A percentile compares a stretch with the other conserved stretches of the same genome.
phyloP scores from a whole-genome alignment of 2,113 vertebrate species.

The Pteruthius melanotis region DNA sequence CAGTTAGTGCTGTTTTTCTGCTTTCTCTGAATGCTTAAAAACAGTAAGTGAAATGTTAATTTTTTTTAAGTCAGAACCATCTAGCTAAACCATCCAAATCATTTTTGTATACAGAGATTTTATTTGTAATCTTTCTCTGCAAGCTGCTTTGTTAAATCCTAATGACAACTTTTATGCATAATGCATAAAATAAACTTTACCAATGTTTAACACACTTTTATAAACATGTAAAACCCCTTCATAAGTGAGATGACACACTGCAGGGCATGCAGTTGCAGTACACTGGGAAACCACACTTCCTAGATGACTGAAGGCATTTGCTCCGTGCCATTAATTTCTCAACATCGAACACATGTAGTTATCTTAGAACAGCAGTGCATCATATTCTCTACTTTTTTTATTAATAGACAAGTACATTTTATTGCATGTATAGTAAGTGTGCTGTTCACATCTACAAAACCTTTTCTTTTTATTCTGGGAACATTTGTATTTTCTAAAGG shows the following conservation, averaged over 20 bases:
- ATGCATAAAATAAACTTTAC: conserved; percentile 81
- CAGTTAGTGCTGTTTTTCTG: conserved; percentile 27
- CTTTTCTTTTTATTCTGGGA: conserved; percentile 39
- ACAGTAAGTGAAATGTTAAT: conserved; percentile 66
- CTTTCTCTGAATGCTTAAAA: conserved; percentile 52
- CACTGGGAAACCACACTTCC: background rate
- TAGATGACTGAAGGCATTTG: conserved; percentile 41
- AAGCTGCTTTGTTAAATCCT: conserved; percentile 82
- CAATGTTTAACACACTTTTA: conserved; percentile 75
- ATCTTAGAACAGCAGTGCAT: conserved; percentile 30
- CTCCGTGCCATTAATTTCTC: conserved; percentile 57
- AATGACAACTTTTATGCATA: conserved; percentile 80
- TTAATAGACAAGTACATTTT: conserved; percentile 41
- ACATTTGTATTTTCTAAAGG: conserved; percentile 34
- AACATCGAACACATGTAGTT: conserved; percentile 40
- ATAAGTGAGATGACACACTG: conserved; percentile 66
- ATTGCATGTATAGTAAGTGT: conserved; percentile 39
- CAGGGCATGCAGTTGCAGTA: conserved; percentile 40
- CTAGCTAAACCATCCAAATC: conserved; percentile 75
- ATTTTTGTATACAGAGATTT: conserved; percentile 75
- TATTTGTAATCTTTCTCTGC: conserved; percentile 78
- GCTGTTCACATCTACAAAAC: conserved; percentile 25
- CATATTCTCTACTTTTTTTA: conserved; percentile 45
- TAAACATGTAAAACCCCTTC: conserved; percentile 69
- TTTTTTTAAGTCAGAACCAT: conserved; percentile 74